These are phyloP conservation scores for Drosophila prosaltans DNA, from an alignment of 1,140 invertebrate genomes.

Conservation along the genomic window DNA sequence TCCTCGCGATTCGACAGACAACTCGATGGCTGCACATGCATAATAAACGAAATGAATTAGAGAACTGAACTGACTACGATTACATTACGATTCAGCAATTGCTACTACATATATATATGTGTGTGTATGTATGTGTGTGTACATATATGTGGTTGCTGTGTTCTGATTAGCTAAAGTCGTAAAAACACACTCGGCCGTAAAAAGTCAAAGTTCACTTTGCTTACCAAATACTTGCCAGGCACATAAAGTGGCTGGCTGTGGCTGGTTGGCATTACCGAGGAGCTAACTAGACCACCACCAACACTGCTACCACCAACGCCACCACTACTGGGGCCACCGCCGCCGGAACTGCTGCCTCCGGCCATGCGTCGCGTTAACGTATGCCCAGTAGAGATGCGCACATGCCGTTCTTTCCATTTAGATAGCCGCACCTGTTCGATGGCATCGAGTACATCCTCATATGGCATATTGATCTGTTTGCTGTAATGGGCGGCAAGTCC, in stretches of 20 bases:
- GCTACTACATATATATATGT: not conserved
- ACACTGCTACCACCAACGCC: not conserved
- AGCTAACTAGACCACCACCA: conserved; percentile 72
- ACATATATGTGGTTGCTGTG: not conserved
- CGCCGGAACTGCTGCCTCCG: conserved; percentile 36
- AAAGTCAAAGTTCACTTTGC: conserved; percentile 72
- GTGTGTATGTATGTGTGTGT: no score
- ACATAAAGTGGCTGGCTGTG: conserved; percentile 91
- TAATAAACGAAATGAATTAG: conserved; percentile 77
- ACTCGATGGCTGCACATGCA: conserved; percentile 90
- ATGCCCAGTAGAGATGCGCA: conserved; percentile 84
- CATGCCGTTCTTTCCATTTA: conserved; percentile 87
- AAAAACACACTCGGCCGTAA: conserved; percentile 56
- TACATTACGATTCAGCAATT: conserved; percentile 7
- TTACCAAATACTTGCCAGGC: conserved; percentile 94
- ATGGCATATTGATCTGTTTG: conserved; percentile 93
- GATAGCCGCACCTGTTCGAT: conserved; percentile 86
- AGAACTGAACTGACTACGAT: conserved; percentile 18
- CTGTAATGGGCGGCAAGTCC: conserved; percentile 94
- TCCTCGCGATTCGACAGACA: conserved; percentile 95
- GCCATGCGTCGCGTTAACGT: conserved; percentile 65
- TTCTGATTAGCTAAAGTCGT: conserved; percentile 63
- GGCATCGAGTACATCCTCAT: conserved; percentile 92
- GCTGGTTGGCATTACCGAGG: conserved; percentile 82
- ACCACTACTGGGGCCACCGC: conserved; percentile 19